Percentiles rank a stretch among this genome's conserved stretches.
Conservation (phyloP, 2,888 invertebrate genomes). For the Venustoraphidia nigricollis region DNA sequence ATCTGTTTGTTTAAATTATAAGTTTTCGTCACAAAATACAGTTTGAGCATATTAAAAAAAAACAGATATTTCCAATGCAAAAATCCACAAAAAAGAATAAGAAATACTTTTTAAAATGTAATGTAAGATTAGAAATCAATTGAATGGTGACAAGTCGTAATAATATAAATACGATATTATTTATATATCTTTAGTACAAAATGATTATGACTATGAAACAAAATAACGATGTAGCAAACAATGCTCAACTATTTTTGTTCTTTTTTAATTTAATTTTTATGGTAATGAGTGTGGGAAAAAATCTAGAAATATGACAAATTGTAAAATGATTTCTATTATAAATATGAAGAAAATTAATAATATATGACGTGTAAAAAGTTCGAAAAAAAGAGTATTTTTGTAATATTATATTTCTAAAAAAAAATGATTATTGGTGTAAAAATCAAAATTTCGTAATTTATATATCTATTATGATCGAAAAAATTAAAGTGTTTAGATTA, state of each 20-base stretch:
- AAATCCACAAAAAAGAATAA: constrained; percentile 1
- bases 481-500: constrained; percentile 2
- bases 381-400: constrained; percentile 7
- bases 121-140: constrained; percentile 6
- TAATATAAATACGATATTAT: constrained; percentile 2
- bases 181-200: constrained; percentile 8
- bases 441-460: constrained; percentile 31
- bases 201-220: constrained; percentile 4
- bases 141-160: constrained; percentile 7
- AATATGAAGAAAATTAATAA: not conserved
- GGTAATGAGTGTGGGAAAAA: no score
- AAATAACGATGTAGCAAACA: not conserved
- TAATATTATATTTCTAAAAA: constrained; percentile 7
- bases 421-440: constrained; percentile 25
- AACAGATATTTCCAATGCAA: no score
- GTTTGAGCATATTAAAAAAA: no score
- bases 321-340: no score
- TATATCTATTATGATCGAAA: constrained; percentile 1
- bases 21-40: no score
- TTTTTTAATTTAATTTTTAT: not conserved
- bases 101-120: not conserved
- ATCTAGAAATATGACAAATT: no score
- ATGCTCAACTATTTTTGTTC: constrained; percentile 1
- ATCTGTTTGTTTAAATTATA: no score
- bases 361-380: constrained; percentile 4